A percentile compares a stretch with the other conserved stretches of the same genome.
These are phyloP conservation scores for Zaprionus tsacasi DNA, from an alignment of 1,140 invertebrate genomes.

Conservation along the genomic window DNA sequence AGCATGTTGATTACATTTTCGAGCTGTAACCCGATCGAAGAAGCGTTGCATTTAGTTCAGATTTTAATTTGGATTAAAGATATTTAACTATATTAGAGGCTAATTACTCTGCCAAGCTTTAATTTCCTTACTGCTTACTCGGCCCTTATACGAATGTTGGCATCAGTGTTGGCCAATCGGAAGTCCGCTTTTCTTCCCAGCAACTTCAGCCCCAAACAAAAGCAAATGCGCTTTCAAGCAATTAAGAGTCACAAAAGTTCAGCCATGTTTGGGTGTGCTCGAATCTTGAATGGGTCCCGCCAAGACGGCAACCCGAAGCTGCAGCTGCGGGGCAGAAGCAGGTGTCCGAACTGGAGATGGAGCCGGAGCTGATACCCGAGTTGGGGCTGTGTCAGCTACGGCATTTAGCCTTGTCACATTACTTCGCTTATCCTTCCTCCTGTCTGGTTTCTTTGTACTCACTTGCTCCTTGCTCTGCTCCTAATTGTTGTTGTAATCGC, in stretches of 20 bases:
- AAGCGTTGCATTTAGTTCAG: not conserved
- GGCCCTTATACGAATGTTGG: not conserved
- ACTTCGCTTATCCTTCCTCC: conserved; percentile 71
- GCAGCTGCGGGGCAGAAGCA: not conserved
- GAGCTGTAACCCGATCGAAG: conserved; percentile 24
- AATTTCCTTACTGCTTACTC: not conserved
- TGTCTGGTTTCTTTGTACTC: conserved; percentile 38
- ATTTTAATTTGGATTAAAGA: not conserved
- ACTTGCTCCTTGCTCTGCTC: conserved; percentile 36
- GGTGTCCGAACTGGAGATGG: not conserved
- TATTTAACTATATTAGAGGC: not conserved
- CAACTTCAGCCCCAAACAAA: conserved; percentile 7
- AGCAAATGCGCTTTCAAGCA: conserved; percentile 49
- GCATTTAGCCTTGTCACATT: conserved; percentile 81
- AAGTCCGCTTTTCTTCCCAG: not conserved
- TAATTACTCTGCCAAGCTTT: not conserved
- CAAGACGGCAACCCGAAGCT: conserved; percentile 40
- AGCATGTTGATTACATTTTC: conserved; percentile 56
- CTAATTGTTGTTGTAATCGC: conserved; percentile 80
- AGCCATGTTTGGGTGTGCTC: conserved; percentile 47
- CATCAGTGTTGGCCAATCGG: not conserved
- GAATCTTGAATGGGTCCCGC: conserved; percentile 44
- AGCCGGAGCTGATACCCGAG: conserved; percentile 26
- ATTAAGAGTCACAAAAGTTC: conserved; percentile 73
- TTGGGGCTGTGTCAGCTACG: conserved; percentile 74